Percentiles rank a stretch among this genome's conserved stretches.
Evolutionary conservation across 30 jellyfish, hydroid and myxozoan species (phyloP).

Genomic region (Nemopilema nomurai): DNA sequence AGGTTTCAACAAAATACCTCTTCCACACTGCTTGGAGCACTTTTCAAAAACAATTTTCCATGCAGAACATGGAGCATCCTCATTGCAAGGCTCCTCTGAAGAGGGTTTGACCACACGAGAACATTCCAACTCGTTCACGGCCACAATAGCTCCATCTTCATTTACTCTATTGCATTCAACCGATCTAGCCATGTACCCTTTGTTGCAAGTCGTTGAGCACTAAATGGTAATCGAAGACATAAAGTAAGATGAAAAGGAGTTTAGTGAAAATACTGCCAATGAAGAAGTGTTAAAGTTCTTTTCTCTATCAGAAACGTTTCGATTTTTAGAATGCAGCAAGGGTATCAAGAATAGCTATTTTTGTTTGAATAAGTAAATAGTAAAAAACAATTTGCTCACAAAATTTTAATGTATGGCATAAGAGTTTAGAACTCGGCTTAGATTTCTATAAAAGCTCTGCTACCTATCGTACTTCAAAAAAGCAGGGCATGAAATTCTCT

Average conservation of each 20-base stretch:
- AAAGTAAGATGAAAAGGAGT: not conserved
- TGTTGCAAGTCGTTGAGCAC: slow-evolving; percentile 84
- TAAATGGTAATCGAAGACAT: slow-evolving; percentile 15
- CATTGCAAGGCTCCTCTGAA: slow-evolving; percentile 59
- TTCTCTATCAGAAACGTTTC: too few relatives aligned
- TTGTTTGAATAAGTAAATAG: too few relatives aligned
- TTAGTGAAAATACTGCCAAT: too few relatives aligned
- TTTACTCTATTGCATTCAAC: slow-evolving; percentile 56
- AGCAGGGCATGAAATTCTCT: too few relatives aligned
- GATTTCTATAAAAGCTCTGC: too few relatives aligned
- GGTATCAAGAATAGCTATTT: too few relatives aligned
- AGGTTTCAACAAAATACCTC: slow-evolving; percentile 43
- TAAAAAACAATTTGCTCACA: too few relatives aligned
- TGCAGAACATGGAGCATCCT: slow-evolving; percentile 73
- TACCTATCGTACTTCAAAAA: too few relatives aligned
- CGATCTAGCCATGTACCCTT: slow-evolving; percentile 63
- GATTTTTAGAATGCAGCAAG: too few relatives aligned
- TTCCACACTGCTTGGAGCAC: slow-evolving; percentile 85
- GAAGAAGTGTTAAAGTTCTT: too few relatives aligned
- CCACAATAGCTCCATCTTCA: slow-evolving; percentile 60
- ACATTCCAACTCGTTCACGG: slow-evolving; percentile 63
- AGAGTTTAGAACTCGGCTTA: too few relatives aligned
- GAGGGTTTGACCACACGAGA: slow-evolving; percentile 31
- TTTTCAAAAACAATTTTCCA: slow-evolving; percentile 60
- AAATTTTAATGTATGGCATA: too few relatives aligned